phyloP scores from a whole-genome alignment of 2,888 invertebrate species.

The Ormyrus thymus region DNA sequence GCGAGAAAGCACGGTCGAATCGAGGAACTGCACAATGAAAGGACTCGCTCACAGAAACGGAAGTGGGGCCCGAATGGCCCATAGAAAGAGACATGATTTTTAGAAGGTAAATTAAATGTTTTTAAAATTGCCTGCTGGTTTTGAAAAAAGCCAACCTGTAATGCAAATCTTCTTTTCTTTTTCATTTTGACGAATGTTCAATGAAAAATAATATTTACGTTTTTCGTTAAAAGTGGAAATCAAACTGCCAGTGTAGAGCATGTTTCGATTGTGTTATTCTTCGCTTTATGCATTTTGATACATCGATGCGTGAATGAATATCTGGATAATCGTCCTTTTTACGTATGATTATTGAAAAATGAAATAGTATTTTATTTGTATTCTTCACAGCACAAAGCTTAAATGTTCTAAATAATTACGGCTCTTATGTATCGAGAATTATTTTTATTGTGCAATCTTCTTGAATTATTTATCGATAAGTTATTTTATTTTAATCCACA shows the following conservation, averaged over 20 bases:
- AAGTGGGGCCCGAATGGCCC: conserved; percentile 70
- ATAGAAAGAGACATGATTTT: conserved; percentile 72
- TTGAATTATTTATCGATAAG: too few relatives aligned
- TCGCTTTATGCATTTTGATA: too few relatives aligned
- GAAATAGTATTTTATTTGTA: too few relatives aligned
- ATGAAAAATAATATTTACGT: background rate
- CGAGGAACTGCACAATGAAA: conserved; percentile 65
- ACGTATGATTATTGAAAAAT: too few relatives aligned
- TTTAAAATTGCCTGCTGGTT: background rate
- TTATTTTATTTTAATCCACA: too few relatives aligned
- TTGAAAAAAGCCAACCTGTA: background rate
- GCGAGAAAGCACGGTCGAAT: conserved; percentile 38
- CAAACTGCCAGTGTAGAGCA: background rate
- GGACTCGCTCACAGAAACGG: conserved; percentile 63
- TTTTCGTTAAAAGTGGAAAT: background rate
- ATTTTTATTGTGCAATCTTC: too few relatives aligned
- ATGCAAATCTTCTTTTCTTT: background rate
- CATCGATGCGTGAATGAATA: too few relatives aligned
- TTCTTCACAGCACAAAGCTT: too few relatives aligned
- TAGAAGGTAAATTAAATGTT: conserved; percentile 68
- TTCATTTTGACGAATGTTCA: background rate
- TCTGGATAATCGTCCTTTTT: too few relatives aligned
- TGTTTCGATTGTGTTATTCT: too few relatives aligned
- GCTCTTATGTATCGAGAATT: too few relatives aligned
- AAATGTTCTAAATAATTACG: too few relatives aligned